Conservation (phyloP, 2,888 invertebrate species). For the Pemphredon lugubris region DNA sequence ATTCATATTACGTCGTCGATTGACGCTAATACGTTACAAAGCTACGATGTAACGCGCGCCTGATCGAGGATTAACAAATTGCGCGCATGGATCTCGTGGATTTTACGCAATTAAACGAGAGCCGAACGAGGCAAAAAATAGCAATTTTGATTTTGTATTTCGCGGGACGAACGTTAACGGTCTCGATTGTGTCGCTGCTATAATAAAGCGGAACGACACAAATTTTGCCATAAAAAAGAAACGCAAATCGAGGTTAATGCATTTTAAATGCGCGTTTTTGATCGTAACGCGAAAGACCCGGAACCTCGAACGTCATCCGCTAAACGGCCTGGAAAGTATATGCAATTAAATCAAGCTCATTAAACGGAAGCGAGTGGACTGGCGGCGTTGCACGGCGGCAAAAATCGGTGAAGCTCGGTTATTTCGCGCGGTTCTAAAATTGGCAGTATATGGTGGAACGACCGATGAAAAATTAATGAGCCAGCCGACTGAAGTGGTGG, state of each 20-base stretch:
- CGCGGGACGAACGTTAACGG: no score
- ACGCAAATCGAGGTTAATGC: no score
- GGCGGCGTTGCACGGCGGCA: slow-evolving; percentile 12
- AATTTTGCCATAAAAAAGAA: no score
- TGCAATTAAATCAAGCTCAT: slow-evolving; percentile 51
- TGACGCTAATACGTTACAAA: no score
- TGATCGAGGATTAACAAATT: slow-evolving; percentile 29
- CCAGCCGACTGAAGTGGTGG: slow-evolving; percentile 31
- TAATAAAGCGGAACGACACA: no score
- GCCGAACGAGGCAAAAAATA: slow-evolving; percentile 1
- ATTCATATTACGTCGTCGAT: no score
- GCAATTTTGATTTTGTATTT: background rate
- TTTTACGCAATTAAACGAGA: slow-evolving; percentile 32
- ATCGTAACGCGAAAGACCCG: no score
- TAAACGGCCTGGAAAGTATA: slow-evolving; percentile 10
- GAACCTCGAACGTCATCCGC: no score
- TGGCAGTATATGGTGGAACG: slow-evolving; percentile 29
- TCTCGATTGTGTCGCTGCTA: background rate
- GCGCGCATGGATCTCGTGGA: slow-evolving; percentile 7
- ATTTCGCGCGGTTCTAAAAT: slow-evolving; percentile 26
- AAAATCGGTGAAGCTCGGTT: slow-evolving; percentile 39
- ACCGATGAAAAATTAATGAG: slow-evolving; percentile 69
- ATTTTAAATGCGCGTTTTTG: background rate
- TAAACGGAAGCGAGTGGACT: slow-evolving; percentile 26
- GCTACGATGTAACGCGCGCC: slow-evolving; percentile 27